Conservation (phyloP, 30 jellyfish, hydroid and myxozoan species). For the Morbakka virulenta region DNA sequence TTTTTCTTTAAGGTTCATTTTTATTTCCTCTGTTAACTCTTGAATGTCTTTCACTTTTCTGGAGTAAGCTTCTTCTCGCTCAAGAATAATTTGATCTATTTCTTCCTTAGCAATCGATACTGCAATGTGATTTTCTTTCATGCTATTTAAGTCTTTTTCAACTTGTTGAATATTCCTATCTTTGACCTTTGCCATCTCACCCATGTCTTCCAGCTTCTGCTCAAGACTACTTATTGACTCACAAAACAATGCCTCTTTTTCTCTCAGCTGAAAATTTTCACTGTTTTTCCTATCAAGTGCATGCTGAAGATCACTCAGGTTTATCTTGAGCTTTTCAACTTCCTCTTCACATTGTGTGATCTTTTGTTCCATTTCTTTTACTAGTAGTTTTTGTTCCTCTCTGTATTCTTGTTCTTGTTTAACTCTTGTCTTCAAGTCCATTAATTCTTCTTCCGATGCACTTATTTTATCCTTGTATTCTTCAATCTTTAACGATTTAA, state of each 20-base stretch:
- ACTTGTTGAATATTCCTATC: conserved; percentile 13
- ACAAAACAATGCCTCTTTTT: neutral
- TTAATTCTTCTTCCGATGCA: neutral
- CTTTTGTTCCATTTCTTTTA: conserved; percentile 27
- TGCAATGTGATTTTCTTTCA: conserved; percentile 52
- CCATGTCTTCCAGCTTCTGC: neutral
- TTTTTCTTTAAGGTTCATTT: neutral
- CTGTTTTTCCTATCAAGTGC: conserved; percentile 17
- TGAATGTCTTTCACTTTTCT: neutral
- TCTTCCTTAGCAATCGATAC: neutral
- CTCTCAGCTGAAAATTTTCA: neutral
- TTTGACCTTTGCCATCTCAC: neutral
- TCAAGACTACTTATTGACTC: neutral
- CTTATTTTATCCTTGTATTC: neutral
- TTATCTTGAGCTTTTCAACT: neutral
- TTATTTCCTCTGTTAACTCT: neutral
- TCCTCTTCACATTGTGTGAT: conserved; percentile 16
- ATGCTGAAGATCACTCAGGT: conserved; percentile 8
- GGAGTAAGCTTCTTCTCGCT: neutral
- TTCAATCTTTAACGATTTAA: conserved; percentile 15
- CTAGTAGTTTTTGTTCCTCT: neutral
- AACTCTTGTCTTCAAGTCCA: neutral
- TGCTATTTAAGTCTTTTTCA: conserved; percentile 2
- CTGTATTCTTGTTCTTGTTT: neutral
- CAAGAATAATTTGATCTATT: neutral